phyloP scores from a whole-genome alignment of 2,888 invertebrate genomes.

The Sthenelais limicola region DNA sequence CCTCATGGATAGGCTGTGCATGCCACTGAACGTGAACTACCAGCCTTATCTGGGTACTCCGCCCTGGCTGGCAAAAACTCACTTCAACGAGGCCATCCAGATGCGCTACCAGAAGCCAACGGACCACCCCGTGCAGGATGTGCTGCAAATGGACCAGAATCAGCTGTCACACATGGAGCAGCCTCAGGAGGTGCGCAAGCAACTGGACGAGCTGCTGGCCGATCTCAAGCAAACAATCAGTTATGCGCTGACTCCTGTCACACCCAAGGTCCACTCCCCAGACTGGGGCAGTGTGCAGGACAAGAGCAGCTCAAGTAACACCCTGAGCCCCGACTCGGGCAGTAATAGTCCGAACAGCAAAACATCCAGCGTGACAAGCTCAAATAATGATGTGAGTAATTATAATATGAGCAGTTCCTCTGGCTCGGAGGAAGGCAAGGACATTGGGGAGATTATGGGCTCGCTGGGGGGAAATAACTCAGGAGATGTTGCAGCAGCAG shows the following conservation, averaged over 20 bases:
- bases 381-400: too few species aligned
- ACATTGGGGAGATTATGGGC: too few species aligned
- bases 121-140: conserved; percentile 76
- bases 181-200: conserved; percentile 82
- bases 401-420: too few species aligned
- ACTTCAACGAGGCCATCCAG: conserved; percentile 80
- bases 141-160: conserved; percentile 78
- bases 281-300: too few species aligned
- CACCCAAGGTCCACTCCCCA: too few species aligned
- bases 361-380: too few species aligned
- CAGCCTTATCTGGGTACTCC: conserved; percentile 69
- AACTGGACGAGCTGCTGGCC: conserved; percentile 73
- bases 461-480: too few species aligned
- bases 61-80: conserved; percentile 80
- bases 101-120: conserved; percentile 79
- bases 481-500: too few species aligned
- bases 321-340: too few species aligned
- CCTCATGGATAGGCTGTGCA: conserved; percentile 40
- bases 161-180: conserved; percentile 76
- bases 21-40: neutral
- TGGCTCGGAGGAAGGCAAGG: too few species aligned
- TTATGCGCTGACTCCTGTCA: conserved; percentile 11
- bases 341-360: too few species aligned
- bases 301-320: too few species aligned
- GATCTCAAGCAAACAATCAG: neutral